These are phyloP conservation scores for Lacerta viridis DNA, from an alignment of 2,797 vertebrate species.

Conservation along the genomic window DNA sequence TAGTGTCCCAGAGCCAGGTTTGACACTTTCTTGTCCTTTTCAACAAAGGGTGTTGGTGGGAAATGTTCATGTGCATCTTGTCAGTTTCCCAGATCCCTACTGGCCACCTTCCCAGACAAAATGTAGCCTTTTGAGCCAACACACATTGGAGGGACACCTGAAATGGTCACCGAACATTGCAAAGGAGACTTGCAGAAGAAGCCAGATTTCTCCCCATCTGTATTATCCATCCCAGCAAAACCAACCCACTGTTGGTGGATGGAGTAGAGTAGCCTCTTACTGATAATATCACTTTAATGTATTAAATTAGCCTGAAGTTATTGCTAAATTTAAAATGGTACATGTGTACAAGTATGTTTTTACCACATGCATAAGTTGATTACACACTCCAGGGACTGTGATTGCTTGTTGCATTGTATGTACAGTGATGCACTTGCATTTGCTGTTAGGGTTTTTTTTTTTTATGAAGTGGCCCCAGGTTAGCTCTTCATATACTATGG, in stretches of 20 bases:
- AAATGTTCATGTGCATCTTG: not conserved
- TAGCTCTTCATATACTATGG: not conserved
- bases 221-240: not conserved
- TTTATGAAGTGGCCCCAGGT: not conserved
- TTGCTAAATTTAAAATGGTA: not conserved
- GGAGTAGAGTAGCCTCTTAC: not conserved
- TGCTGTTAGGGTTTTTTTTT: not conserved
- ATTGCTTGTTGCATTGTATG: not conserved
- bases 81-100: not conserved
- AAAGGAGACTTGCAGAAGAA: not conserved
- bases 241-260: not conserved
- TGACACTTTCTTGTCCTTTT: not conserved
- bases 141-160: not conserved
- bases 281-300: not conserved
- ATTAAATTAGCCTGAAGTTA: not conserved
- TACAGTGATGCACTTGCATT: not conserved
- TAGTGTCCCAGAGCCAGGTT: not conserved
- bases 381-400: not conserved
- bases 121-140: slow-evolving; percentile 1
- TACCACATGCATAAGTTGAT: not conserved
- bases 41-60: not conserved
- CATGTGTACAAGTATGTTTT: not conserved
- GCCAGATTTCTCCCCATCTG: not conserved
- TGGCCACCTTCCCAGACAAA: not conserved
- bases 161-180: not conserved